Evolutionary conservation across 2,113 vertebrate species (phyloP).

Genomic region (Seriola rivoliana): DNA sequence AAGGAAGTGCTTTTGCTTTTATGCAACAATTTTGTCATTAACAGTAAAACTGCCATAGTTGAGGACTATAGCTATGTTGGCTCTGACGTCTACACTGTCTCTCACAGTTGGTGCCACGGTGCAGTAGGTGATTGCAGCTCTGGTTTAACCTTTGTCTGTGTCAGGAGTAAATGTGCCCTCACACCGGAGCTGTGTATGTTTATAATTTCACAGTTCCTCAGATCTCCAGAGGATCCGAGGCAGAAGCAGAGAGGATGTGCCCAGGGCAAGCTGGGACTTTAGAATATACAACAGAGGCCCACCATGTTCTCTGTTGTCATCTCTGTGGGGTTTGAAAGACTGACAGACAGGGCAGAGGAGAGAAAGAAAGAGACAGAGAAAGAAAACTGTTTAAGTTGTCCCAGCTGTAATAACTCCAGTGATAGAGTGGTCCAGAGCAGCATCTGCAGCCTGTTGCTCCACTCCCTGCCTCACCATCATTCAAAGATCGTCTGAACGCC

Average conservation of each 20-base stretch:
- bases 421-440: slow-evolving; percentile 39
- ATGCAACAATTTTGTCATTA: slow-evolving; percentile 39
- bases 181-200: slow-evolving; percentile 21
- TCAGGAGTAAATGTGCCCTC: slow-evolving; percentile 5
- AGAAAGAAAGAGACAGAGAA: slow-evolving; percentile 34
- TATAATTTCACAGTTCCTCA: slow-evolving; percentile 27
- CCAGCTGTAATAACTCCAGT: slow-evolving; percentile 75
- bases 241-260: slow-evolving; percentile 24
- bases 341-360: slow-evolving; percentile 22
- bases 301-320: slow-evolving; percentile 41
- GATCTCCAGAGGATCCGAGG: slow-evolving; percentile 21
- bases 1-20: slow-evolving; percentile 17
- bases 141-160: slow-evolving; percentile 28
- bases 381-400: slow-evolving; percentile 51
- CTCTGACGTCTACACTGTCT: slow-evolving; percentile 37
- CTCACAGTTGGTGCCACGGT: slow-evolving; percentile 18
- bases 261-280: slow-evolving; percentile 24
- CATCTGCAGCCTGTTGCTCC: slow-evolving; percentile 48
- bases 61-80: background rate
- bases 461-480: slow-evolving; percentile 45
- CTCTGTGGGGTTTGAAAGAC: slow-evolving; percentile 36
- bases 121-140: slow-evolving; percentile 12
- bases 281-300: slow-evolving; percentile 49
- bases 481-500: slow-evolving; percentile 45
- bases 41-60: slow-evolving; percentile 6